Conservation (phyloP, 2,888 invertebrate species). For the Melanophora roralis region DNA sequence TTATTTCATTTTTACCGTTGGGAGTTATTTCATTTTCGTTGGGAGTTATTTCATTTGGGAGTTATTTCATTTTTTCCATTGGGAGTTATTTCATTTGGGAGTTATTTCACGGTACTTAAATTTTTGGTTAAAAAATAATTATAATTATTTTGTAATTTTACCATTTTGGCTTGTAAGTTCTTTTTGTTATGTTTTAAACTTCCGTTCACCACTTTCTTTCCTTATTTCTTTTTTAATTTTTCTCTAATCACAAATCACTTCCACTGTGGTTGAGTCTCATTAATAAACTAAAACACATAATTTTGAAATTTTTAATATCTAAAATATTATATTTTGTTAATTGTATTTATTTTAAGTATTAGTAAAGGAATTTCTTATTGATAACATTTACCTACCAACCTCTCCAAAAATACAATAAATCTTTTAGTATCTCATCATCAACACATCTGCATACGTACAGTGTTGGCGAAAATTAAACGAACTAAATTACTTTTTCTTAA, state of each 20-base stretch:
- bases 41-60: too few relatives aligned
- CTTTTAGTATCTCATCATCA: constrained; percentile 41
- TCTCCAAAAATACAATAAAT: constrained; percentile 30
- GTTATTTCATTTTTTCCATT: too few relatives aligned
- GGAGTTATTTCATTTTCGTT: too few relatives aligned
- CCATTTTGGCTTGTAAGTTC: constrained; percentile 30
- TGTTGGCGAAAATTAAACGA: too few relatives aligned
- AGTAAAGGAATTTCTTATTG: constrained; percentile 39
- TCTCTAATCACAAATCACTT: constrained; percentile 31
- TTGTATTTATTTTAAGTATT: constrained; percentile 48
- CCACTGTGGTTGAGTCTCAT: constrained; percentile 64
- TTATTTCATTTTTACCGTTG: too few relatives aligned
- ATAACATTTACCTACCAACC: constrained; percentile 59
- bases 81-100: too few relatives aligned
- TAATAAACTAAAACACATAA: constrained; percentile 73
- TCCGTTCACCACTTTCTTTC: constrained; percentile 16
- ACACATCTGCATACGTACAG: not conserved
- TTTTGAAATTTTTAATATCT: constrained; percentile 76
- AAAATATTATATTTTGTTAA: constrained; percentile 66
- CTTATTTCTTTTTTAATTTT: constrained; percentile 4
- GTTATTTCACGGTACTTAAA: too few relatives aligned
- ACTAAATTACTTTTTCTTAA: too few relatives aligned
- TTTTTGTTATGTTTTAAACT: not conserved
- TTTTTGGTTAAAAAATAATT: constrained; percentile 22
- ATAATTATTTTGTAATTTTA: constrained; percentile 42